These are phyloP conservation scores for Promerops cafer DNA, from an alignment of 2,113 vertebrate species.

Conservation along the genomic window DNA sequence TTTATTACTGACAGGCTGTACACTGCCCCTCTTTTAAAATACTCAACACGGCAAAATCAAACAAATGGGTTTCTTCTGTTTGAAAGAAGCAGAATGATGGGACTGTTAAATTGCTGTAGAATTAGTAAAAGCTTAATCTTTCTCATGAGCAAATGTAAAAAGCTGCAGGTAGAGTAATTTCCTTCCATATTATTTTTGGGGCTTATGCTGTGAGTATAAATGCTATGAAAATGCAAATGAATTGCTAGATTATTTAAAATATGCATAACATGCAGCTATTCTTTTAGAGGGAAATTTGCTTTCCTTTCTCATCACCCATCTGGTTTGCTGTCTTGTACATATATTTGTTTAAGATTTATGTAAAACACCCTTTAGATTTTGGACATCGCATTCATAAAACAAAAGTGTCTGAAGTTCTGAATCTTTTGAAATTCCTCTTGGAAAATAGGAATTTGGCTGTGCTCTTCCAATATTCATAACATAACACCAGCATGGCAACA, in stretches of 20 bases:
- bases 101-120: background rate
- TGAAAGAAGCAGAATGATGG: background rate
- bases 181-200: background rate
- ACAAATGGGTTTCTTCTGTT: background rate
- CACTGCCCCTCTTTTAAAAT: background rate
- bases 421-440: background rate
- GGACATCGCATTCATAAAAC: background rate
- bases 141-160: background rate
- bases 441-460: background rate
- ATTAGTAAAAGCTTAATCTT: conserved; percentile 14
- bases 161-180: conserved; percentile 20
- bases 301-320: background rate
- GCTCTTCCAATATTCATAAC: background rate
- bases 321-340: background rate
- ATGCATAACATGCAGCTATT: background rate
- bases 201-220: background rate
- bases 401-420: background rate
- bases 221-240: conserved; percentile 22
- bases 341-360: background rate
- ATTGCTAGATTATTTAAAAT: background rate
- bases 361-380: background rate
- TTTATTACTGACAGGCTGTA: background rate
- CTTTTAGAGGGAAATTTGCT: background rate
- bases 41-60: background rate
- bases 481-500: background rate